Evolutionary conservation across 2,797 vertebrate species (phyloP).

Genomic region (Anas bahamensis): DNA sequence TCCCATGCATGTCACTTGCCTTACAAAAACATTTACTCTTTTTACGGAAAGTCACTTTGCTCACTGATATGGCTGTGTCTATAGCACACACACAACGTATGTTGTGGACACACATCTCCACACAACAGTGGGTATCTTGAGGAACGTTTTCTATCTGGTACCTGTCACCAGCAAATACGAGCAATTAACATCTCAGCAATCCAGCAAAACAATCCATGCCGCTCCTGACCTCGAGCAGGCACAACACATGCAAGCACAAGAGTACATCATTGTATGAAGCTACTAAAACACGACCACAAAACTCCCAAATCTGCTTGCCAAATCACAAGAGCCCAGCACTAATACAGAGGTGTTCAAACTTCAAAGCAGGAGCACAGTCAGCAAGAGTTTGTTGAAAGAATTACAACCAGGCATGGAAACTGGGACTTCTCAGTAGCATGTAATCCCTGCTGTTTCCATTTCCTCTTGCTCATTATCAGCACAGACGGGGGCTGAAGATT

Average conservation of each 20-base stretch:
- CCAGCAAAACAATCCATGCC: not conserved
- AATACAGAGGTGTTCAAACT: constrained; percentile 22
- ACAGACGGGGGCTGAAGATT: constrained; percentile 57
- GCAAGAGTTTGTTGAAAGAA: constrained; percentile 63
- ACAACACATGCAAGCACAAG: not conserved
- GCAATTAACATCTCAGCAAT: not conserved
- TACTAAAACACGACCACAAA: not conserved
- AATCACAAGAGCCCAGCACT: constrained; percentile 13
- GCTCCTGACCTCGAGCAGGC: not conserved
- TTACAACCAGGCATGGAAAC: constrained; percentile 64
- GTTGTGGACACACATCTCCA: no score
- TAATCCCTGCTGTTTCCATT: constrained; percentile 64
- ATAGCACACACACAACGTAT: not conserved
- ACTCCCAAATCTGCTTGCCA: not conserved
- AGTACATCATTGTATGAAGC: not conserved
- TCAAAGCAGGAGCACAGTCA: constrained; percentile 5
- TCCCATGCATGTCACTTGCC: not conserved
- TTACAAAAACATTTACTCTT: not conserved
- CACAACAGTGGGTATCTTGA: not conserved
- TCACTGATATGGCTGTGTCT: not conserved
- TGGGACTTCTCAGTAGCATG: constrained; percentile 43
- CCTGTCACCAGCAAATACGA: not conserved
- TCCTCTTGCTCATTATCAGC: constrained; percentile 68
- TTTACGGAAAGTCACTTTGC: not conserved
- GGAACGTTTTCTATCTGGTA: not conserved